These are phyloP conservation scores for Hypanus sabinus DNA, from an alignment of 2,113 vertebrate genomes.

Conservation along the genomic window DNA sequence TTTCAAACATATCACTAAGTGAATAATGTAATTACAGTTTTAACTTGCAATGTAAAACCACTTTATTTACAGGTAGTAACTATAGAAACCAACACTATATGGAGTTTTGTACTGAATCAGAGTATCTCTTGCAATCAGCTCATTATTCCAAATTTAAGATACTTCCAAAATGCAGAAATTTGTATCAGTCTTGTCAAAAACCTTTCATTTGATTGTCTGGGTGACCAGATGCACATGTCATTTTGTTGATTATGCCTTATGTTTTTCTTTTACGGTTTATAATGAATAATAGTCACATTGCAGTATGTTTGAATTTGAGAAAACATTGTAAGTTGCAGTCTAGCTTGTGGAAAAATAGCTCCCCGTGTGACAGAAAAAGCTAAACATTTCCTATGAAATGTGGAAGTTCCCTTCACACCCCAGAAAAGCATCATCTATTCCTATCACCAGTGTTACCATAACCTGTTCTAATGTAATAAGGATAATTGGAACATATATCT, in stretches of 20 bases:
- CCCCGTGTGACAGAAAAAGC: neutral
- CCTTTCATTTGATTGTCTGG: neutral
- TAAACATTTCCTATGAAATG: neutral
- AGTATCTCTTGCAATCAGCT: constrained; percentile 20
- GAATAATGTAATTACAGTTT: constrained; percentile 34
- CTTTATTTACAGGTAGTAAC: constrained; percentile 4
- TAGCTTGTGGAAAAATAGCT: neutral
- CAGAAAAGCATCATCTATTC: neutral
- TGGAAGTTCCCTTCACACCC: neutral
- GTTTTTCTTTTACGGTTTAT: neutral
- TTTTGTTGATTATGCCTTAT: constrained; percentile 9
- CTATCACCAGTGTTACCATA: neutral
- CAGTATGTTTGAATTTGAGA: neutral
- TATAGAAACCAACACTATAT: constrained; percentile 17
- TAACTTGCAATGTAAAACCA: constrained; percentile 34
- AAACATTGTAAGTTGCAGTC: neutral
- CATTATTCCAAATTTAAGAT: constrained; percentile 29
- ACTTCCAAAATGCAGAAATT: neutral
- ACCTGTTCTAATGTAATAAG: neutral
- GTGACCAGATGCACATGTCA: neutral
- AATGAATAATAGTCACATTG: constrained; percentile 4
- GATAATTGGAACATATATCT: neutral
- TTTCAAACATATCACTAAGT: constrained; percentile 26
- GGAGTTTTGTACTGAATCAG: neutral
- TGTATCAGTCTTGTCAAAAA: constrained; percentile 14